Evolutionary conservation across 1,140 invertebrate genomes (phyloP), one percentile per base, ranked within the genome.

Genomic region (Arion vulgaris): DNA sequence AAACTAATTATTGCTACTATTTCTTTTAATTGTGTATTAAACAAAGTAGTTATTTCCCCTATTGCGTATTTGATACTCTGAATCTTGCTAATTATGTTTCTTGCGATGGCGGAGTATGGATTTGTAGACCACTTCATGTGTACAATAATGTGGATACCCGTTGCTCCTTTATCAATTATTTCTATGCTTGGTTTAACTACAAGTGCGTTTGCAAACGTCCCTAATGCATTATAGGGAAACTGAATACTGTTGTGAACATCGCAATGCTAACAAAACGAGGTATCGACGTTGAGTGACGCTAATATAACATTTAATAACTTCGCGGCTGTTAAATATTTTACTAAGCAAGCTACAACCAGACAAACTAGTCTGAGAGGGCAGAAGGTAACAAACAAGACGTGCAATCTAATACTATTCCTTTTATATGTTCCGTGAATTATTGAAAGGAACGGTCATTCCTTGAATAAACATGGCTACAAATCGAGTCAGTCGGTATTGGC

Each of bases 401-500:
- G 68, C 9, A 71, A 36, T 71, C 23, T 17, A 39, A 28, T 49
- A 49, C 38, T 26, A 39, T 26, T 5, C 71, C n/a, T 23, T 51
- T 36, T 53, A 28, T 57, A 4, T 26, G 49, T 57, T 76, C n/a
- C 49, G 74, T 76, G 41, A 53, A 49, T 0, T 57, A 23, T 28
- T 53, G 15, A 76, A 76, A 9, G n/a, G 41, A 76, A 13, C 41
- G 74, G 45, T 28, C 36, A 45, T 36, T 9, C 26, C 73, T 75
- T 75, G 73, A 41, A 5, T 75, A 41, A 75, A 75, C 74, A 53
- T 19, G 1, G 74, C 32, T 28, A 76, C 74, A 76, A 76, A 76
- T 76, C 45, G 74, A 76, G 45, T 76, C 41, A 53, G 49, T 32
- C 28, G 23, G 15, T 76, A 76, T 53, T 53, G 39, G n/a, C 53